These are phyloP conservation scores for Cephalophus harveyi DNA, from an alignment of 2,113 vertebrate species.

Conservation along the genomic window DNA sequence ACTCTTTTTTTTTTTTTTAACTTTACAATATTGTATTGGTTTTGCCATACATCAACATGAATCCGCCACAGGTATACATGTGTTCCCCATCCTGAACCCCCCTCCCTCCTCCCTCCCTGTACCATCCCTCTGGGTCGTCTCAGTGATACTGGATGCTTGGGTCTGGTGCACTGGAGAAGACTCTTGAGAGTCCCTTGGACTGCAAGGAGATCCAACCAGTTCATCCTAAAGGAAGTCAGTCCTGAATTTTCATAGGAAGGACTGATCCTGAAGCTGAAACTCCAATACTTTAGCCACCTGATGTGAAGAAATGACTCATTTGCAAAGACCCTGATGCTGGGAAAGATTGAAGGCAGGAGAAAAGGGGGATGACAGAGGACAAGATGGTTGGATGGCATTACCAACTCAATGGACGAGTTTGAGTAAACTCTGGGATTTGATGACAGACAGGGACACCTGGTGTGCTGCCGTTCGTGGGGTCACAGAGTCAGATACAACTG, in stretches of 20 bases:
- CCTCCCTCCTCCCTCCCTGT: too few relatives aligned
- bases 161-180: not conserved
- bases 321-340: not conserved
- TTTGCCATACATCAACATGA: too few relatives aligned
- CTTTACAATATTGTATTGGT: too few relatives aligned
- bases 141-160: too few relatives aligned
- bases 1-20: not conserved
- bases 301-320: not conserved
- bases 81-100: too few relatives aligned
- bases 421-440: not conserved
- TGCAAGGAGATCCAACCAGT: not conserved
- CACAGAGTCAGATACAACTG: accelerated
- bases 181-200: not conserved
- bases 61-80: too few relatives aligned
- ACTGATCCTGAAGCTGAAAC: not conserved
- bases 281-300: not conserved
- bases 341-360: not conserved
- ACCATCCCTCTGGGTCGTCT: too few relatives aligned
- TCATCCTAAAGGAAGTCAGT: not conserved
- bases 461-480: not conserved
- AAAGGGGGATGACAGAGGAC: not conserved
- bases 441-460: not conserved
- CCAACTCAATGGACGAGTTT: not conserved
- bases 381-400: not conserved
- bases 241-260: not conserved